Percentiles rank a stretch among this genome's conserved stretches.
These are phyloP conservation scores for Seira musarum DNA, from an alignment of 2,888 invertebrate genomes.

Conservation along the genomic window DNA sequence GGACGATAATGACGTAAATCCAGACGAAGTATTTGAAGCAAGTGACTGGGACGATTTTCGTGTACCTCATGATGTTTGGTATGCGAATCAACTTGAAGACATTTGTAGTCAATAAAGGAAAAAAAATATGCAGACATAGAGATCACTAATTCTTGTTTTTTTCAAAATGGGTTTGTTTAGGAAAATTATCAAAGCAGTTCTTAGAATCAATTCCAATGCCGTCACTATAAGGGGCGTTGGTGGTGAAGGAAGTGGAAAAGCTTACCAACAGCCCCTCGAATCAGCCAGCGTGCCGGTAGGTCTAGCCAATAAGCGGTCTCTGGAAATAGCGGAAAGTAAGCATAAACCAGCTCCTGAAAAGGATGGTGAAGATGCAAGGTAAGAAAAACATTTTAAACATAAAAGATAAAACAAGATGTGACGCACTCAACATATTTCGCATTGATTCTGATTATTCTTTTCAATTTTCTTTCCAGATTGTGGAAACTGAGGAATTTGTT, in stretches of 20 bases:
- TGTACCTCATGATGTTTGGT: conserved; percentile 47
- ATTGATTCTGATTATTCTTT: too few species aligned
- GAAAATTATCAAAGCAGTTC: conserved; percentile 28
- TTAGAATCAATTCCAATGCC: conserved; percentile 34
- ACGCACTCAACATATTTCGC: too few species aligned
- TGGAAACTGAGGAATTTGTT: too few species aligned
- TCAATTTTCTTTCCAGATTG: too few species aligned
- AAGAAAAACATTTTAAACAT: too few species aligned
- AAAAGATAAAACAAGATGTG: too few species aligned
- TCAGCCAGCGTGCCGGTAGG: too few species aligned
- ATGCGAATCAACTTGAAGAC: not conserved
- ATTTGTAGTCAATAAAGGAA: not conserved
- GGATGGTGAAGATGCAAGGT: too few species aligned
- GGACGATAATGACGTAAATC: conserved; percentile 37
- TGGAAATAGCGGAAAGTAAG: not conserved
- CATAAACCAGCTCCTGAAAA: too few species aligned
- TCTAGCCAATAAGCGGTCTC: too few species aligned
- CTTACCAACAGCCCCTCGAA: not conserved
- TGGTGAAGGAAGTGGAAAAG: not conserved
- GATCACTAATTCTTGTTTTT: not conserved
- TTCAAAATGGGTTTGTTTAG: not conserved
- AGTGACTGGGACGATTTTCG: conserved; percentile 45
- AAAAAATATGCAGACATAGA: not conserved
- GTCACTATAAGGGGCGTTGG: too few species aligned
- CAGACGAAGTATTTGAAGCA: conserved; percentile 40